Conservation (phyloP, 2,113 vertebrate genomes). For the Spheniscus mendiculus region DNA sequence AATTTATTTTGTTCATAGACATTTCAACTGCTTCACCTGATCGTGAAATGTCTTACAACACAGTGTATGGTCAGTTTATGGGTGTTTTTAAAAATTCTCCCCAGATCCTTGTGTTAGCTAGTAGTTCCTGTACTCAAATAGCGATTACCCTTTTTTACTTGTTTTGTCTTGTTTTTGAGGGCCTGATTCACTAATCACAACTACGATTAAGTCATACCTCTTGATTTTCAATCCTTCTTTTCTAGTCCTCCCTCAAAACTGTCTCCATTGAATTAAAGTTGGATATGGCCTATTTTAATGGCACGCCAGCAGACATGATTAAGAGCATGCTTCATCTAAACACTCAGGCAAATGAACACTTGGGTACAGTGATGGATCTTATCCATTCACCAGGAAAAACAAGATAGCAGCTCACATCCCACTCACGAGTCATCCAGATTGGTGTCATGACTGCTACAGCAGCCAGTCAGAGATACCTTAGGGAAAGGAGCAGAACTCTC, state of each 20-base stretch:
- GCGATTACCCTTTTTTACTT: neutral
- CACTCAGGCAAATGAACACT: neutral
- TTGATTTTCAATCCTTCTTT: neutral
- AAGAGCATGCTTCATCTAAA: neutral
- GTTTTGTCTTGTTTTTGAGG: slow-evolving; percentile 40
- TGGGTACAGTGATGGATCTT: neutral
- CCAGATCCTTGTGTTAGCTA: slow-evolving; percentile 48
- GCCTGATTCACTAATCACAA: slow-evolving; percentile 79
- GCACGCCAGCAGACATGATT: neutral
- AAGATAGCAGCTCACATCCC: neutral
- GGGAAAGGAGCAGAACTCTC: neutral
- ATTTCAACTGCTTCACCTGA: slow-evolving; percentile 87
- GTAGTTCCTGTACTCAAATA: slow-evolving; percentile 60
- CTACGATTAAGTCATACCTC: neutral
- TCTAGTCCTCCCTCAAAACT: neutral
- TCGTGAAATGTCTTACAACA: slow-evolving; percentile 86
- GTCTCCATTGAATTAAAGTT: neutral
- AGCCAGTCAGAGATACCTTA: neutral
- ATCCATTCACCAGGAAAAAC: neutral
- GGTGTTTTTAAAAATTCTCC: slow-evolving; percentile 52
- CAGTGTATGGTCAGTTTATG: slow-evolving; percentile 82
- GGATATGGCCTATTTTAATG: neutral
- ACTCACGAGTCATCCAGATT: neutral
- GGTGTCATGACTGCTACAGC: neutral
- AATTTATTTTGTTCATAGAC: slow-evolving; percentile 87